These are phyloP conservation scores for Vespertilio murinus DNA, from an alignment of 2,797 vertebrate genomes.

Conservation along the genomic window DNA sequence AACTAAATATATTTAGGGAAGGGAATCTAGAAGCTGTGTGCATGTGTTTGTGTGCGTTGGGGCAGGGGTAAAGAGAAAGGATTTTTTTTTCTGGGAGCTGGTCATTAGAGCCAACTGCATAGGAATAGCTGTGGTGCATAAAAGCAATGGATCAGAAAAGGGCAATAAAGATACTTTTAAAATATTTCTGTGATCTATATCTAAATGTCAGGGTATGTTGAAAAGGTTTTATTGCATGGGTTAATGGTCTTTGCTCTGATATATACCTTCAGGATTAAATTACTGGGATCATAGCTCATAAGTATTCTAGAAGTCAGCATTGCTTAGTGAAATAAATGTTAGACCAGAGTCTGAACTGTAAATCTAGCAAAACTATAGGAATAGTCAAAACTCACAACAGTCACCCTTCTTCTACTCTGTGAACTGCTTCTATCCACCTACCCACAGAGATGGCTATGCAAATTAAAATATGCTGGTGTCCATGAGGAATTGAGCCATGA, in stretches of 20 bases:
- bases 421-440: neutral
- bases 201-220: neutral
- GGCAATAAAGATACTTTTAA: neutral
- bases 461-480: neutral
- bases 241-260: neutral
- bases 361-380: neutral
- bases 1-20: neutral
- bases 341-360: neutral
- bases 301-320: neutral
- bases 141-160: neutral
- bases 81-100: neutral
- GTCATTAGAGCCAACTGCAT: neutral
- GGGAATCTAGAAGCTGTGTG: neutral
- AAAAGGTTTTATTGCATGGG: neutral
- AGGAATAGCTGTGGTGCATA: too few relatives aligned
- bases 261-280: neutral
- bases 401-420: neutral
- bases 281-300: neutral
- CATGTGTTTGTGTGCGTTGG: too few relatives aligned
- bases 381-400: neutral
- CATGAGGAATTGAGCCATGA: neutral
- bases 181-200: neutral
- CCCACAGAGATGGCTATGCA: neutral
- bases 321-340: conserved; percentile 25
- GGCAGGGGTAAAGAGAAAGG: neutral